phyloP scores from a whole-genome alignment of 2,888 invertebrate species.

The Tachina lurida region DNA sequence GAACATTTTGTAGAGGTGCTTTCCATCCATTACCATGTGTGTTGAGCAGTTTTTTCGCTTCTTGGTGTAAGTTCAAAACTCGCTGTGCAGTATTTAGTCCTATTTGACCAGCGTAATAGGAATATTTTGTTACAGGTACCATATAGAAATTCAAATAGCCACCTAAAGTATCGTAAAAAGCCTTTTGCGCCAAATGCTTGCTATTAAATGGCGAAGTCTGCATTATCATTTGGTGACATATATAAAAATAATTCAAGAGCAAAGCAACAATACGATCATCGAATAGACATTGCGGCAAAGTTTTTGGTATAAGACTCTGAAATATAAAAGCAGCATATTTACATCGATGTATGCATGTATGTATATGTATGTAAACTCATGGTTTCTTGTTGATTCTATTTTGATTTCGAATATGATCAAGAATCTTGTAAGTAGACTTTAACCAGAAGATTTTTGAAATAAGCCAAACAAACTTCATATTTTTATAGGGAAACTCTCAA shows the following conservation, averaged over 20 bases:
- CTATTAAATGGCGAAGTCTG: constrained; percentile 73
- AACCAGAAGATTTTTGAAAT: too few species aligned
- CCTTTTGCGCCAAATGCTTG: constrained; percentile 75
- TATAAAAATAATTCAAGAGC: constrained; percentile 80
- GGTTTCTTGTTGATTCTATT: not conserved
- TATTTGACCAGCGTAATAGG: constrained; percentile 80
- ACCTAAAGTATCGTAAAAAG: constrained; percentile 81
- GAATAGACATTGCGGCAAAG: constrained; percentile 76
- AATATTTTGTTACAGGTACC: constrained; percentile 79
- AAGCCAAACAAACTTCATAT: too few species aligned
- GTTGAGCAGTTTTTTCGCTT: constrained; percentile 78
- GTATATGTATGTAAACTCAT: too few species aligned
- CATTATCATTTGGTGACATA: constrained; percentile 77
- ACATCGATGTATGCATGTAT: too few species aligned
- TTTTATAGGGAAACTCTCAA: too few species aligned
- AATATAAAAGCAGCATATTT: constrained; percentile 30
- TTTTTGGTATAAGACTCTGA: constrained; percentile 79
- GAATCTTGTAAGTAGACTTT: too few species aligned
- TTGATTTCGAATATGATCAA: too few species aligned
- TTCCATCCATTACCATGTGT: constrained; percentile 82
- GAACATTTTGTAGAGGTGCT: constrained; percentile 75
- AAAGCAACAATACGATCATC: constrained; percentile 76
- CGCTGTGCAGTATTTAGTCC: constrained; percentile 76
- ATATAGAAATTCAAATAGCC: constrained; percentile 80
- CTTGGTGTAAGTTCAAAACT: constrained; percentile 76